Conservation (phyloP, 2,888 invertebrate genomes). For the Uropetala carovei region DNA sequence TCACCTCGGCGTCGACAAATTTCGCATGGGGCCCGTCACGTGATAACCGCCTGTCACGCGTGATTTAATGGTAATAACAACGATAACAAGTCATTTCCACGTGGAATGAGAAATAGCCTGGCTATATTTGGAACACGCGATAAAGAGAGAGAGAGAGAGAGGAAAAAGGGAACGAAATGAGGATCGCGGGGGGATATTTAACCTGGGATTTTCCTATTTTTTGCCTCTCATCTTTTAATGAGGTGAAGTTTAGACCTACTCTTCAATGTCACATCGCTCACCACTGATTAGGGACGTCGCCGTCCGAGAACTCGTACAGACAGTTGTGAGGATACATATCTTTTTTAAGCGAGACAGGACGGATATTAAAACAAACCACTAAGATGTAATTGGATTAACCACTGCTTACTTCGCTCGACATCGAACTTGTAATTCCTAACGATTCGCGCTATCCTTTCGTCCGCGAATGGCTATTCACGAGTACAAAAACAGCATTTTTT, state of each 20-base stretch:
- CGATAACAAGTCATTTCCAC: conserved; percentile 59
- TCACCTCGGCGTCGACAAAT: conserved; percentile 53
- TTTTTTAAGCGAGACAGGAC: no score
- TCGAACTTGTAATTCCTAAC: no score
- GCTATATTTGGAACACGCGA: neutral
- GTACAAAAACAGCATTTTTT: no score
- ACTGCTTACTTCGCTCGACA: no score
- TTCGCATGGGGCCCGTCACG: conserved; percentile 49
- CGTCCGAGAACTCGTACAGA: neutral
- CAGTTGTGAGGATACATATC: no score
- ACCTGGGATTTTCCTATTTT: neutral
- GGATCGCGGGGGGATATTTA: conserved; percentile 10
- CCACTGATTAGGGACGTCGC: neutral
- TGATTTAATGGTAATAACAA: conserved; percentile 62
- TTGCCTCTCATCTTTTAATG: conserved; percentile 24
- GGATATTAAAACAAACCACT: no score
- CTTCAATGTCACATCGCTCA: conserved; percentile 28
- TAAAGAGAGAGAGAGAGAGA: no score
- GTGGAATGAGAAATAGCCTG: conserved; percentile 26
- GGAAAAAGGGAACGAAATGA: neutral
- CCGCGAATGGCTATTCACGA: no score
- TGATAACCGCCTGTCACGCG: conserved; percentile 49
- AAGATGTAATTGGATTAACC: no score
- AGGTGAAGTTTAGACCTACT: conserved; percentile 17
- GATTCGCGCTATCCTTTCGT: no score